Percentiles rank a stretch among this genome's conserved stretches.
phyloP scores from a whole-genome alignment of 2,113 vertebrate genomes.

The Epinephelus moara region DNA sequence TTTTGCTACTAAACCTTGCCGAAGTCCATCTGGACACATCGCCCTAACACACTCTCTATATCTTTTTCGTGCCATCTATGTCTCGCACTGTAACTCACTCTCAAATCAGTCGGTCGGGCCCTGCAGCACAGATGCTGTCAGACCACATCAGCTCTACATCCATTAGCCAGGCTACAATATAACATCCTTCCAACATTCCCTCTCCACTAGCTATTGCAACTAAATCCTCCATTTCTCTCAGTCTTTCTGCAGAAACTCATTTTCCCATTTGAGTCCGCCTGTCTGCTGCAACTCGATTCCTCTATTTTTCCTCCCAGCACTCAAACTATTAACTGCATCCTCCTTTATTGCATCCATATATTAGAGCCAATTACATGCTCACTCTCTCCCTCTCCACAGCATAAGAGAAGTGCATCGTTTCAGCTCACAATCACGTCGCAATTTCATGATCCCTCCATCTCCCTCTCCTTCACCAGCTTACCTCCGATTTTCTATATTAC shows the following conservation, averaged over 20 bases:
- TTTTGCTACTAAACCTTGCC: slow-evolving; percentile 39
- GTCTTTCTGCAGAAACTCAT: slow-evolving; percentile 14
- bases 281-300: background rate
- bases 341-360: slow-evolving; percentile 26
- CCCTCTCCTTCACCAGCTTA: slow-evolving; percentile 8
- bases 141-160: slow-evolving; percentile 52
- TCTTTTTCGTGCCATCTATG: slow-evolving; percentile 24
- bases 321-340: slow-evolving; percentile 27
- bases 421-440: slow-evolving; percentile 30
- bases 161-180: slow-evolving; percentile 28
- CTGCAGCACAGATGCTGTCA: slow-evolving; percentile 64
- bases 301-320: slow-evolving; percentile 6
- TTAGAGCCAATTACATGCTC: slow-evolving; percentile 38
- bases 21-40: slow-evolving; percentile 54
- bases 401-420: slow-evolving; percentile 36
- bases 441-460: slow-evolving; percentile 26
- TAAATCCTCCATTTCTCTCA: slow-evolving; percentile 29
- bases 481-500: slow-evolving; percentile 17
- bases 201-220: slow-evolving; percentile 17
- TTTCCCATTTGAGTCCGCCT: background rate
- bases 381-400: background rate
- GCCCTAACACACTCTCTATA: slow-evolving; percentile 10
- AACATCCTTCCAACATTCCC: slow-evolving; percentile 34
- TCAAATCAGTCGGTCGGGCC: slow-evolving; percentile 39
- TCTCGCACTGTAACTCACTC: slow-evolving; percentile 31